Evolutionary conservation across 2,113 vertebrate genomes (phyloP), one percentile per base, ranked within the genome.

Genomic region (Saguinus midas): DNA sequence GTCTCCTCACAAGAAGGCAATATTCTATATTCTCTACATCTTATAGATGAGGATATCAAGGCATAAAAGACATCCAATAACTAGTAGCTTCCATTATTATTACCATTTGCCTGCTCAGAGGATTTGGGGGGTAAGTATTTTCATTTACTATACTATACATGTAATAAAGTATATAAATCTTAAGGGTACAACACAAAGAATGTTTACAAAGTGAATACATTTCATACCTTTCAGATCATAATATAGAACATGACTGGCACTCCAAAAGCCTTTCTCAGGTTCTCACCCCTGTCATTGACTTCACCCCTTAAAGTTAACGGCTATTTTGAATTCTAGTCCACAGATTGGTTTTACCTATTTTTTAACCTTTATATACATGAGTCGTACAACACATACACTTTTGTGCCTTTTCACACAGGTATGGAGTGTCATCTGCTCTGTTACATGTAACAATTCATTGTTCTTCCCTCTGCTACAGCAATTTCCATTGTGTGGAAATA

Each of bases 171-270:
- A 8, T 58, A 37, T 37, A 95, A 27, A 68, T 64, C 48, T 88
- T 48, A 93, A 94, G 57, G 45, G 32, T 82, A 89, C 11, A 95
- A 83, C 18, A 79, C 91, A 92, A 81, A 61, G n/a, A 93, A 57
- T 87, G 64, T 91, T 94, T 87, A 90, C 50, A 94, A 94, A 89
- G 32, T 68, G 25, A 83, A 84, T 25, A 87, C 45, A 55, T 79
- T 70, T 73, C 57, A 92, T 9, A 83, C n/a, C 43, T 87, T 92
- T 87, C 27, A 73, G 48, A 93, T 70, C n/a, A 75, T 4, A 1
- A 70, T 27, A 70, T 0, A 90, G 57, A 93, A 83, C 14, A 79
- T 8, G 73, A 80, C 25, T 61, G 80, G 80, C 37, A 61, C 50
- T 29, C 92, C 32, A 73, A 45, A 78, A 90, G 45, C 3, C 29